Evolutionary conservation across 2,888 invertebrate species (phyloP), one percentile per base, ranked within the genome.

Genomic region (Cordilura impudica): DNA sequence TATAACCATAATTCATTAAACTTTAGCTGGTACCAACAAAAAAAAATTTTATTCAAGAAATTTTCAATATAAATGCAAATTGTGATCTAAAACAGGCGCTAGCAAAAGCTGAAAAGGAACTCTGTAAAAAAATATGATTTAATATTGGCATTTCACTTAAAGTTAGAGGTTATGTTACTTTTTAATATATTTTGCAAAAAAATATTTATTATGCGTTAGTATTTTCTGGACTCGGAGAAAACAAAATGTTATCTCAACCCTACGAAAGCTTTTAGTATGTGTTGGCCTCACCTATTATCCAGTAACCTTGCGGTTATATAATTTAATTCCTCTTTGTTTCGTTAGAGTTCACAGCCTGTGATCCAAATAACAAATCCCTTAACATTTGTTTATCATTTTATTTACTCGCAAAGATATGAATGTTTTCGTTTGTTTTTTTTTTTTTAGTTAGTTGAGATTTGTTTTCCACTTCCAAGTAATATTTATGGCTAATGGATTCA

Each of bases 51-150:
- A 66, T 53, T 47, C 26, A 39, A 61, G 21, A 54, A 67, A 72
- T 43, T 63, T 77, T 72, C 49, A 77, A 77, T 77, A 60, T 77
- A 77, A 67, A 72, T 77, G 77, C 72, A 72, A 77, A 77, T 77
- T 72, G 35, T 63, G 45, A 66, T 53, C 35, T 61, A 54, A 54
- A 39, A 23, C 35, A 39, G 39, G 21, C 39, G 43, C 10, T 14
- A 14, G 31, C 14, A n/a, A 10, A 45, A 47, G 54, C 19, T 21
- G 16, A 58, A 56, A 21, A 14, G 14, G 18, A 19, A 35, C 4
- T 56, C 19, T 31, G 8, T 16, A 26, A 45, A 31, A n/a, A 18
- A 16, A 19, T 54, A 16, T 10, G 12, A 69, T 26, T 54, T 61
- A 2, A 60, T 26, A 51, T 65, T 14, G 49, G 21, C 60, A 56